Evolutionary conservation across 2,797 vertebrate species (phyloP), one percentile per base, ranked within the genome.

Genomic region (Manis pentadactyla): DNA sequence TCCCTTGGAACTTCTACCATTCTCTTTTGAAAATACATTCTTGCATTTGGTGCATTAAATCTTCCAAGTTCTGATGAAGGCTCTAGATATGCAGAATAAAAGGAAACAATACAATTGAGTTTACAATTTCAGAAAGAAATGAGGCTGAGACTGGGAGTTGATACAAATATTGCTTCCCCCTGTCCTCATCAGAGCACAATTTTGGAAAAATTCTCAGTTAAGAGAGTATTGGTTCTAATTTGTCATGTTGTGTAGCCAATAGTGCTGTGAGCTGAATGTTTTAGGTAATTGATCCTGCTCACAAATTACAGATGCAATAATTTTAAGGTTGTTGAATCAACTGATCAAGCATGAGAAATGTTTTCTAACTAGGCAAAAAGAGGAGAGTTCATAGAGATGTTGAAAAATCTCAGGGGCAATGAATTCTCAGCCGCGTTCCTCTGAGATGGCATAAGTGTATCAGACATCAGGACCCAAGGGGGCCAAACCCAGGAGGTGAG

Each of bases 291-390:
- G 81, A 87, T 61, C 82, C 69, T 71, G 29, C 18, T 68, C 17
- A 74, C 1, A 23, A 82, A n/a, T 69, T 49, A 74, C 27, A 90
- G 92, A 84, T 25, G 27, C 25, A 77, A 34, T 64, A 51, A 82
- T 69, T 93, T 78, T 5, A 18, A 96, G 74, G 74, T 91, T 89
- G 93, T 49, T 15, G 46, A 97, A 57, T 51, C 55, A 87, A 53
- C 21, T 61, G 51, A 91, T 64, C 68, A 74, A 23, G 68, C 66
- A n/a, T 57, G 9, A 5, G 59, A 96, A 93, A 46, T 9, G 0
- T 18, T 57, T 79, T 27, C 84, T 61, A 73, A 71, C 6, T 79
- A 2, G 7, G n/a, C 25, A 78, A 63, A 86, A 92, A 53, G 15
- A 90, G 53, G 27, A 85, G 39, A 49, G 8, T 74, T 42, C 6